Evolutionary conservation across 2,888 invertebrate genomes (phyloP).

Genomic region (Choreutis nemorana): DNA sequence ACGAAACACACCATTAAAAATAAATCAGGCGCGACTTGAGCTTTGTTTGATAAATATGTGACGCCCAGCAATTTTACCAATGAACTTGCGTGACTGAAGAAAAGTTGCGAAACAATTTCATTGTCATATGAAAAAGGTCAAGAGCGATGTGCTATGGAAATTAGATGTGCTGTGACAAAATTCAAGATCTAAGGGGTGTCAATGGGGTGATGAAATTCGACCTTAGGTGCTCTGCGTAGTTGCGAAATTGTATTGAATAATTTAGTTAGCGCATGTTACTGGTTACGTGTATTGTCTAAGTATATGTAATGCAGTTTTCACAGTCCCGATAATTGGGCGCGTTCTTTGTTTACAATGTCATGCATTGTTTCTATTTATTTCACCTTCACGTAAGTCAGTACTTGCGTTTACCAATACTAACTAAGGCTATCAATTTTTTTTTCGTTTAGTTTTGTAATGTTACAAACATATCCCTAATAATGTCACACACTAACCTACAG

Average conservation of each 20-base stretch:
- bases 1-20: no score
- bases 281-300: conserved; percentile 32
- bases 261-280: conserved; percentile 44
- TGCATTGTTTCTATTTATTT: conserved; percentile 26
- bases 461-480: no score
- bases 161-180: conserved; percentile 41
- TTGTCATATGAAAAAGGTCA: conserved; percentile 35
- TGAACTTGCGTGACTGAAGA: conserved; percentile 42
- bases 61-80: no score
- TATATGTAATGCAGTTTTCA: conserved; percentile 46
- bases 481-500: no score
- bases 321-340: conserved; percentile 42
- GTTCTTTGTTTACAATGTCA: conserved; percentile 29
- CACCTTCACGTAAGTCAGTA: no score
- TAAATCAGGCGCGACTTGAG: no score
- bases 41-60: no score
- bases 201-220: conserved; percentile 44
- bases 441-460: no score
- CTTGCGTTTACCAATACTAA: no score
- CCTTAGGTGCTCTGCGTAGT: conserved; percentile 38
- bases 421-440: no score
- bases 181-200: conserved; percentile 31
- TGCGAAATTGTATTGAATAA: conserved; percentile 46
- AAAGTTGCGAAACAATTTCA: conserved; percentile 23
- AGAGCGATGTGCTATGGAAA: conserved; percentile 27